Evolutionary conservation across 2,797 vertebrate species (phyloP), one percentile per base, ranked within the genome.

Genomic region (Uromys caudimaculatus): DNA sequence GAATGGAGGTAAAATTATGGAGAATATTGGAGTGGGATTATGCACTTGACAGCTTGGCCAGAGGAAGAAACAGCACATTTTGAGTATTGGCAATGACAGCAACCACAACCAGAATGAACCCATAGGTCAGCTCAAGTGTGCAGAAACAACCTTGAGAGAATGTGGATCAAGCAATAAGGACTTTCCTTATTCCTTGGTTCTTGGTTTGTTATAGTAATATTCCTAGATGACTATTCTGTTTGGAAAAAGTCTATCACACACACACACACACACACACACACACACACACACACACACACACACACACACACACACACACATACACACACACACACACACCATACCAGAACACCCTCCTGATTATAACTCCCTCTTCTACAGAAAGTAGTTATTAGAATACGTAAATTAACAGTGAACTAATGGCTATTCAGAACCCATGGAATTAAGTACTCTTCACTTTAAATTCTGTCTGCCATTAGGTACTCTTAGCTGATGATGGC

Each of bases 391-490:
- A 95, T 97, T 97, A 97, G 56, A 93, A 83, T 94, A 97, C 75
- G 91, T 93, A 97, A 96, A 96, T 96, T 91, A 95, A 95, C 75
- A 96, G 82, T 89, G 94, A 96, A 91, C 56, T 97, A 96, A 97
- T 97, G 94, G 89, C 89, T 97, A 95, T 96, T 98, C 86, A 96
- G 95, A 96, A 86, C 62, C 38, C 86, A 94, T 83, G 69, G 89
- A 95, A 96, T 96, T 96, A 96, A 97, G 92, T 92, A 92, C 89
- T 93, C 92, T 96, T 96, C 92, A 96, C 90, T 96, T 82, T 79
- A 95, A 90, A 96, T 97, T 93, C 78, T 88, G 83, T 95, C 86
- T 95, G 92, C 89, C 90, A 86, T 97, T 95, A 97, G 90, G 60
- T 96, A 12, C 85, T 96, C 58, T 93, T 54, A 83, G 90, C 81